A percentile compares a stretch with the other conserved stretches of the same genome.
These are phyloP conservation scores for Clarias macrocephalus DNA, from an alignment of 2,113 vertebrate species.

Conservation along the genomic window DNA sequence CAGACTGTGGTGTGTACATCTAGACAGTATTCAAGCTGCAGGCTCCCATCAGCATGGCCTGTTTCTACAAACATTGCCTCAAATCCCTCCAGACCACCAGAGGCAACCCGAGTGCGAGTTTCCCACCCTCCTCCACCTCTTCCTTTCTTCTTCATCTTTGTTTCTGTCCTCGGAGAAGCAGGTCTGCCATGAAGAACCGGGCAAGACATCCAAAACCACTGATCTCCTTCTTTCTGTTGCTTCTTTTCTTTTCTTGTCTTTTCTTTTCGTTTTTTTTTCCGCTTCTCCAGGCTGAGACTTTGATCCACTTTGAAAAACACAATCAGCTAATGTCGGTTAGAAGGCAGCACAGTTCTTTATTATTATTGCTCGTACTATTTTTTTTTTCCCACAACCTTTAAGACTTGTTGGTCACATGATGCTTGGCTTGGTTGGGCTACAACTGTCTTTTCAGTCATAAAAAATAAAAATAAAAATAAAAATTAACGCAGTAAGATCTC, in stretches of 20 bases:
- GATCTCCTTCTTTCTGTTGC: not conserved
- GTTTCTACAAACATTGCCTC: not conserved
- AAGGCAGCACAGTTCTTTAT: not conserved
- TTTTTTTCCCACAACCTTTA: not conserved
- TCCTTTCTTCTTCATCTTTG: slow-evolving; percentile 40
- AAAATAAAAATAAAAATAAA: not conserved
- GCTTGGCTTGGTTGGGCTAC: not conserved
- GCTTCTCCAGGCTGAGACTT: not conserved
- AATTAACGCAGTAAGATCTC: not conserved
- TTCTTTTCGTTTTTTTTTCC: slow-evolving; percentile 17
- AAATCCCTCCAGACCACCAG: slow-evolving; percentile 22
- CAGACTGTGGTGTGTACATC: not conserved
- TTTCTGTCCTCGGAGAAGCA: not conserved
- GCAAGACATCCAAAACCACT: slow-evolving; percentile 2
- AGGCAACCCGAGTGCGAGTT: not conserved
- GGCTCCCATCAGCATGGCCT: slow-evolving; percentile 8
- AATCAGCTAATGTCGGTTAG: not conserved
- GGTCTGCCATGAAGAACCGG: not conserved
- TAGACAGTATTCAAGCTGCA: not conserved
- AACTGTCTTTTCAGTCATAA: not conserved
- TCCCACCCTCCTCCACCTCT: slow-evolving; percentile 56
- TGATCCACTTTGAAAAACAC: not conserved
- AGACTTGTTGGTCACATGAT: not conserved
- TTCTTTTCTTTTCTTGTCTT: not conserved
- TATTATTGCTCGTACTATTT: too few relatives aligned